A percentile compares a stretch with the other conserved stretches of the same genome.
These are phyloP conservation scores for Drosophila aldrichi DNA, from an alignment of 2,888 invertebrate species.

Conservation along the genomic window DNA sequence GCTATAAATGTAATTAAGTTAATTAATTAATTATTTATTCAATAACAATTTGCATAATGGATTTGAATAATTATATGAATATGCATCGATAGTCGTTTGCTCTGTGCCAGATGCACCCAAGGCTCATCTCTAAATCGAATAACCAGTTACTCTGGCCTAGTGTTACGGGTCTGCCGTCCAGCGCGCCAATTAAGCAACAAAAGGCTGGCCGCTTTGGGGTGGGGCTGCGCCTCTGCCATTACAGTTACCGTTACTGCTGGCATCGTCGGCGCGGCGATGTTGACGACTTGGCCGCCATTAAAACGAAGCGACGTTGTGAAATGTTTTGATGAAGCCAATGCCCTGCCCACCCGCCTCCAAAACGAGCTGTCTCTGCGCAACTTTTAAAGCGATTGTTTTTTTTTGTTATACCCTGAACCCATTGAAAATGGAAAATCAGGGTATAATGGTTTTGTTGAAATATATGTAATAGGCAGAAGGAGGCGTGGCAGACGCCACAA, in stretches of 20 bases:
- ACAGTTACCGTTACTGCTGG: constrained; percentile 8
- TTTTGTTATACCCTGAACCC: no score
- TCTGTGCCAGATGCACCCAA: neutral
- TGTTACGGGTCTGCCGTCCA: constrained; percentile 29
- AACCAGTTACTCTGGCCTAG: constrained; percentile 6
- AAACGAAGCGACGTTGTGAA: constrained; percentile 65
- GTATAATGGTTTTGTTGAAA: no score
- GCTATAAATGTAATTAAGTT: neutral
- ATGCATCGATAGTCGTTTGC: constrained; percentile 1
- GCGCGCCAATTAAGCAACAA: constrained; percentile 76
- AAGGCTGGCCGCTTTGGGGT: constrained; percentile 47
- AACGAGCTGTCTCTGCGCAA: constrained; percentile 40
- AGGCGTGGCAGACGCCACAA: no score
- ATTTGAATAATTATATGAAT: neutral
- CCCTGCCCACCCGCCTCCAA: constrained; percentile 8
- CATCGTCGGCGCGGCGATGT: constrained; percentile 22
- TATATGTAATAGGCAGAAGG: no score
- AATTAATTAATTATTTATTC: neutral
- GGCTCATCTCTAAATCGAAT: constrained; percentile 10
- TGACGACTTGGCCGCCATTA: constrained; percentile 64
- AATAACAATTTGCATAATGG: neutral
- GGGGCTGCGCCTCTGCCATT: constrained; percentile 21
- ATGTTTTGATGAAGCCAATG: constrained; percentile 69
- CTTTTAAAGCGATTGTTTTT: constrained; percentile 35
- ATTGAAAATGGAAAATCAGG: no score